These are phyloP conservation scores for Caenorhabditis imperialis DNA, from an alignment of 2,888 invertebrate genomes.

Conservation along the genomic window DNA sequence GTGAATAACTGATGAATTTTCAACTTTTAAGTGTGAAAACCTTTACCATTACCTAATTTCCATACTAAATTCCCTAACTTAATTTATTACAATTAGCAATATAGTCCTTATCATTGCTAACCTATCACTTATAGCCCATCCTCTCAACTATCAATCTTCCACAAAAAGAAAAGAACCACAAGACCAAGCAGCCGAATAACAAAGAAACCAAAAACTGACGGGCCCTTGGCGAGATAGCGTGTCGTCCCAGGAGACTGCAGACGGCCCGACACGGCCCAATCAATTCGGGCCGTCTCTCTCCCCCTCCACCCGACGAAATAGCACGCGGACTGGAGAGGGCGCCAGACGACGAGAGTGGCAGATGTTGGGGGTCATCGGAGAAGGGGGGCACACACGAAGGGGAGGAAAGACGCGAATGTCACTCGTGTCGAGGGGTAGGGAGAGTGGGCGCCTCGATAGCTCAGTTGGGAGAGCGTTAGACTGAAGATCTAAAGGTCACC, in stretches of 20 bases:
- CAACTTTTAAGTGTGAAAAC: neutral
- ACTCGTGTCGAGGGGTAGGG: no score
- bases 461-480: constrained; percentile 75
- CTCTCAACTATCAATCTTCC: no score
- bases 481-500: constrained; percentile 75
- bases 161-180: neutral
- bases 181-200: neutral
- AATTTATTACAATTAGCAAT: no score
- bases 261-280: constrained; percentile 37
- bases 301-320: constrained; percentile 1
- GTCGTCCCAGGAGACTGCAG: constrained; percentile 1
- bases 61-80: no score
- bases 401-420: neutral
- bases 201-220: neutral
- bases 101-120: no score
- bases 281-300: constrained; percentile 38
- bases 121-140: no score
- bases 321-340: neutral
- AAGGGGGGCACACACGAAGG: neutral
- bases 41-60: no score
- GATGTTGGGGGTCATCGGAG: neutral
- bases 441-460: constrained; percentile 59
- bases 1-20: no score
- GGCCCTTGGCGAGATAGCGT: neutral
- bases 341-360: constrained; percentile 3